Percentiles rank a stretch among this genome's conserved stretches.
phyloP scores from a whole-genome alignment of 2,797 vertebrate genomes.

The Arctocebus calabarensis region DNA sequence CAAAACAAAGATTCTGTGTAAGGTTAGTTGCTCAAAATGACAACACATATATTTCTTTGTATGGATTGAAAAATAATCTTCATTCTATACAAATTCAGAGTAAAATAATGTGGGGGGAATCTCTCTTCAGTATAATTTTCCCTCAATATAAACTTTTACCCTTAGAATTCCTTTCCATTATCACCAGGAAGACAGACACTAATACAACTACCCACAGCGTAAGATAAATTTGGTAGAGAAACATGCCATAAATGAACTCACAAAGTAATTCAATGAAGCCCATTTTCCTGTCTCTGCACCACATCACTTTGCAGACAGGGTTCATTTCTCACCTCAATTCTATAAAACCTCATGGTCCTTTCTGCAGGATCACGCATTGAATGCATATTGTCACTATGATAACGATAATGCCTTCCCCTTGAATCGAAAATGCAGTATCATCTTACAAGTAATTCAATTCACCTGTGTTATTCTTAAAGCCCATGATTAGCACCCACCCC shows the following conservation, averaged over 20 bases:
- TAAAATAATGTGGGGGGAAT: neutral
- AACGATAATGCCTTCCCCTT: neutral
- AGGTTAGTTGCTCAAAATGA: conserved; percentile 17
- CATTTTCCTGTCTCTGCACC: neutral
- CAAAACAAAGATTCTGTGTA: conserved; percentile 38
- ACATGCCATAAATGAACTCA: neutral
- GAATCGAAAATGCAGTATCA: conserved; percentile 42
- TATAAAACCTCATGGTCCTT: neutral
- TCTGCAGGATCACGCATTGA: neutral
- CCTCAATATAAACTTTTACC: neutral
- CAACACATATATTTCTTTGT: neutral
- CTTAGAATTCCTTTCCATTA: conserved; percentile 4
- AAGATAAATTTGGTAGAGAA: neutral
- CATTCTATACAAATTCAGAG: neutral
- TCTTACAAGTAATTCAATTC: conserved; percentile 29
- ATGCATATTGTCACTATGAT: neutral
- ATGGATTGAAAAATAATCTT: neutral
- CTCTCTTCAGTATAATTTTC: neutral
- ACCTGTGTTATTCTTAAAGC: neutral
- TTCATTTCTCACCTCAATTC: neutral
- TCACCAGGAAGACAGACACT: conserved; percentile 17
- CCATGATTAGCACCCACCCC: neutral
- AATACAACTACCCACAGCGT: neutral
- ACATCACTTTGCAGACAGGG: neutral
- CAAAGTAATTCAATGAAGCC: neutral